These are phyloP conservation scores for Uropetala carovei DNA, from an alignment of 2,888 invertebrate genomes.

Conservation along the genomic window DNA sequence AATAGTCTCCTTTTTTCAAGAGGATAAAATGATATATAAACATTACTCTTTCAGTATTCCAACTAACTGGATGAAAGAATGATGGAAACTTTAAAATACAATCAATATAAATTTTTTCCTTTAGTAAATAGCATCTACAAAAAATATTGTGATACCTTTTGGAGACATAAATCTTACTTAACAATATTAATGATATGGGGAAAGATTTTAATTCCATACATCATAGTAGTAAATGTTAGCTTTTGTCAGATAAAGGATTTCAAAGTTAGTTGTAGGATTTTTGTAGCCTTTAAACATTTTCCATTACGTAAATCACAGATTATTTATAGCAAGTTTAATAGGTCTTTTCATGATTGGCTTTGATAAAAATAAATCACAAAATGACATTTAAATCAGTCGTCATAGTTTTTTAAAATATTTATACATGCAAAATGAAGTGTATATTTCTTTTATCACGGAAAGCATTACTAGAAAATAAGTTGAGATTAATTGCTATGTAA, in stretches of 20 bases:
- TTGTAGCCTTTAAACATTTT: background rate
- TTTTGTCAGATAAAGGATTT: background rate
- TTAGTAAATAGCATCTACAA: slow-evolving; percentile 24
- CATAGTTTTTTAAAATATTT: too few relatives aligned
- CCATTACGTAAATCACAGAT: background rate
- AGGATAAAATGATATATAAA: slow-evolving; percentile 4
- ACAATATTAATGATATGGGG: background rate
- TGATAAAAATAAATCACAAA: too few relatives aligned
- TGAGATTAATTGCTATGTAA: background rate
- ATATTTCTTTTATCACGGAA: too few relatives aligned
- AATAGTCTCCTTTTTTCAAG: background rate
- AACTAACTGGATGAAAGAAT: background rate
- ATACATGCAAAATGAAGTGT: too few relatives aligned
- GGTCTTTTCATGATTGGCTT: too few relatives aligned
- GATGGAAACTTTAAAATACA: background rate
- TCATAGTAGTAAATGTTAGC: background rate
- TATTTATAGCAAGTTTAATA: background rate
- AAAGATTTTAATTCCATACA: background rate
- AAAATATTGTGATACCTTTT: background rate
- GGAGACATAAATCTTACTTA: background rate
- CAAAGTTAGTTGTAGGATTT: background rate
- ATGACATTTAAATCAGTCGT: too few relatives aligned
- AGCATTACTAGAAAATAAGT: too few relatives aligned
- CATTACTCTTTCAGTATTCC: background rate
- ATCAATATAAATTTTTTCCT: background rate